A percentile compares a stretch with the other conserved stretches of the same genome.
phyloP scores from a whole-genome alignment of 2,113 vertebrate genomes.

The Pseudopodoces humilis region DNA sequence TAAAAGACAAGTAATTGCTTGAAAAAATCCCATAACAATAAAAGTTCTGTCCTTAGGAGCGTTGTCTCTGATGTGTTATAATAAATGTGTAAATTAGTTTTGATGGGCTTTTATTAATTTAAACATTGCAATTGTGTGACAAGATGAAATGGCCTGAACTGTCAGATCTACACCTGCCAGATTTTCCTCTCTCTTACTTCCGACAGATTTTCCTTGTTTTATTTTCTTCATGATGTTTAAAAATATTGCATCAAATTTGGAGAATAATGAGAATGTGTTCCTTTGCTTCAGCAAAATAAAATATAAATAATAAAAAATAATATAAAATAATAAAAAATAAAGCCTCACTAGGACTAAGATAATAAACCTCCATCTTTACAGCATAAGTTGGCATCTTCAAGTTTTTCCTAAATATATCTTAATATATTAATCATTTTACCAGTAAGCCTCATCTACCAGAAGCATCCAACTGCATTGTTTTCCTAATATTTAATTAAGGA shows the following conservation, averaged over 20 bases:
- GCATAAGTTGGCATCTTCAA: neutral
- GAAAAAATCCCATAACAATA: neutral
- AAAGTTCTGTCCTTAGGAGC: neutral
- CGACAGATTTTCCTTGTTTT: neutral
- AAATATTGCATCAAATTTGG: neutral
- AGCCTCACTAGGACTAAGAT: neutral
- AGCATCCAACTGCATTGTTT: neutral
- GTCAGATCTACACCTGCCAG: neutral
- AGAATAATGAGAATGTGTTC: neutral
- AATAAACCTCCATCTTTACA: neutral
- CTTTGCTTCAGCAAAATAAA: neutral
- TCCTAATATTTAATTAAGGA: neutral
- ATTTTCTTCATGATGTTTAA: neutral
- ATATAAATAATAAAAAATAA: no score
- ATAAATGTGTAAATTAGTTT: neutral
- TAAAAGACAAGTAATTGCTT: neutral
- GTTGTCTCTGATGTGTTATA: neutral
- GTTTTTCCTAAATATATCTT: neutral
- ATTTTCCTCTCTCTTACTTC: neutral
- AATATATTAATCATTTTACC: neutral
- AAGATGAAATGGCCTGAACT: neutral
- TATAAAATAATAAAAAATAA: neutral
- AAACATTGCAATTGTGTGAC: neutral
- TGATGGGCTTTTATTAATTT: neutral
- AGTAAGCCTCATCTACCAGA: neutral